A percentile compares a stretch with the other conserved stretches of the same genome.
These are phyloP conservation scores for Ptychoptera contaminata DNA, from an alignment of 2,888 invertebrate species.

Conservation along the genomic window DNA sequence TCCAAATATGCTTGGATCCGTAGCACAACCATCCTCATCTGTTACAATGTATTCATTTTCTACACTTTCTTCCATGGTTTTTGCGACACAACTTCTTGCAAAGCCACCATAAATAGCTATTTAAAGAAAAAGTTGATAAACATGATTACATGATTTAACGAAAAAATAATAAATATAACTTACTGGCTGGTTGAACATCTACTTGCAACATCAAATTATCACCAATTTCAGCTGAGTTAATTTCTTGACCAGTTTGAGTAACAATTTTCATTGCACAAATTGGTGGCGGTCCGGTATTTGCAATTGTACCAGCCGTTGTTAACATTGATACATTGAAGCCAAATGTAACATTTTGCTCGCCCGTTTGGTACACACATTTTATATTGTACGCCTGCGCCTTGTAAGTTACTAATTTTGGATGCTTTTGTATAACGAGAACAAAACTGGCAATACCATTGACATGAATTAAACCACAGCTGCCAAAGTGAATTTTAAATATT, in stretches of 20 bases:
- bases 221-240: constrained; percentile 83
- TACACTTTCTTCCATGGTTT: constrained; percentile 74
- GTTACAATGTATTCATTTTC: constrained; percentile 87
- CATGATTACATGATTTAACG: constrained; percentile 2
- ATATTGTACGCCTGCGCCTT: constrained; percentile 94
- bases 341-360: constrained; percentile 79
- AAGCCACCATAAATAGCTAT: constrained; percentile 84
- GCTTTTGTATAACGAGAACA: constrained; percentile 88
- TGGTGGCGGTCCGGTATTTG: constrained; percentile 88
- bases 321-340: constrained; percentile 93
- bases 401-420: constrained; percentile 87
- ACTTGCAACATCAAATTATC: constrained; percentile 76
- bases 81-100: constrained; percentile 83
- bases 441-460: constrained; percentile 85
- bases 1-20: constrained; percentile 81
- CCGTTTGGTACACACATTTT: constrained; percentile 87
- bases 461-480: constrained; percentile 81
- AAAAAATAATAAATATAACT: constrained; percentile 18
- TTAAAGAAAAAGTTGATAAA: constrained; percentile 11
- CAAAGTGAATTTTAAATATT: constrained; percentile 78
- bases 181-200: constrained; percentile 62
- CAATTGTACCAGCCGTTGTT: constrained; percentile 87
- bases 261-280: constrained; percentile 86
- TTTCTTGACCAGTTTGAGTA: constrained; percentile 70
- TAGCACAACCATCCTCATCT: constrained; percentile 86